Evolutionary conservation across 2,888 invertebrate genomes (phyloP), one percentile per base, ranked within the genome.

Genomic region (Operophtera brumata): DNA sequence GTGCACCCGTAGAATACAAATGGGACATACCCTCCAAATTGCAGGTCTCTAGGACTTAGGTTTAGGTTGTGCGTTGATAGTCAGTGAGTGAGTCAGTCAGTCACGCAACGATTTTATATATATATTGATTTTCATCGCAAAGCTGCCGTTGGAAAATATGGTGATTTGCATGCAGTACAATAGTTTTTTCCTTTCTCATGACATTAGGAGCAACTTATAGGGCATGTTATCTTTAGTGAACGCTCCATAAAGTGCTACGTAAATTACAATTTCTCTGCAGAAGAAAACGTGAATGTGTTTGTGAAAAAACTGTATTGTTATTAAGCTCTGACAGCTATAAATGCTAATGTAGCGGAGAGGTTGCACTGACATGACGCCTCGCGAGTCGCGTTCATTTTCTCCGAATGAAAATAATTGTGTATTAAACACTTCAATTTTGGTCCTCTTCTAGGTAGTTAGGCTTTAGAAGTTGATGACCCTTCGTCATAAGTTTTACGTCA

Each of bases 361-460:
- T 20, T 20, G 20, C 67, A 68, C 67, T 41, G 61, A 58, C n/a
- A n/a, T n/a, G n/a, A n/a, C n/a, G n/a, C n/a, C n/a, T n/a, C 68
- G 65, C 71, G 66, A 67, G 59, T 57, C 59, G 58, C 70, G 53
- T 72, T 78, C 75, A 80, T 80, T 80, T 80, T 80, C 80, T 73
- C 80, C 67, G 41, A 56, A 55, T 57, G 62, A 71, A 78, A 77
- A 78, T 68, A 61, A 62, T 67, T 66, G 59, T 60, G 68, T 55
- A 55, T 63, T 20, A 20, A 54, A 57, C 10, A 10, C 11, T 11
- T n/a, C 8, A 9, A 10, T 34, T 20, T 5, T 32, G 37, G 13
- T 44, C 30, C 10, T 9, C 30, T 37, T 50, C 26, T 35, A 30
- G 20, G 1, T 37, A 13, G 26, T 28, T 1, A 32, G 14, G 8